phyloP scores from a whole-genome alignment of 92 coral and sea anemone species.

The Epizoanthus rinbou region DNA sequence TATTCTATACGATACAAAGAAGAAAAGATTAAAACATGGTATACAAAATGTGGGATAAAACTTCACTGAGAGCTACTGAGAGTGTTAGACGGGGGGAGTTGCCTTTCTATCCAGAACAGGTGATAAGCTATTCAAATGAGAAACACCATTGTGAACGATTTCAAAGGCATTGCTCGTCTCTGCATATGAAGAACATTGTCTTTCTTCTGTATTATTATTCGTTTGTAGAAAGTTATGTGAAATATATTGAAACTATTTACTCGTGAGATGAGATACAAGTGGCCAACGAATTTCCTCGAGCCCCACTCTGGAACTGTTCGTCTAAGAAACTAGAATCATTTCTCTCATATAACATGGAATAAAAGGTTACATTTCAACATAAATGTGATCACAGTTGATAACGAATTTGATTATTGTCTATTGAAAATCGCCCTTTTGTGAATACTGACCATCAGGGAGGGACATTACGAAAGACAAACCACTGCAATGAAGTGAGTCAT shows the following conservation, averaged over 20 bases:
- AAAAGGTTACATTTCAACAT: too few species aligned
- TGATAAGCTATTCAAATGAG: not conserved
- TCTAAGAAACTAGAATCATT: too few species aligned
- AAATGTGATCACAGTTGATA: too few species aligned
- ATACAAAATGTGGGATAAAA: not conserved
- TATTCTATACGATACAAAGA: too few species aligned
- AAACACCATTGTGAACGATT: not conserved
- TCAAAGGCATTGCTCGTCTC: not conserved
- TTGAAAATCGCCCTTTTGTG: too few species aligned
- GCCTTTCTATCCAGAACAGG: slow-evolving; percentile 8
- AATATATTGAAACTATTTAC: not conserved
- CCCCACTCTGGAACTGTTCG: too few species aligned
- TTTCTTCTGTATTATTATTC: not conserved
- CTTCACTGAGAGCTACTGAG: not conserved
- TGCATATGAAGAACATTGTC: not conserved
- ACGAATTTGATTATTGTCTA: too few species aligned
- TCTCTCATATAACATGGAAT: too few species aligned
- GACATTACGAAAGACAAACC: too few species aligned
- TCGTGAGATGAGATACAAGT: not conserved
- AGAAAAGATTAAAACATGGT: not conserved
- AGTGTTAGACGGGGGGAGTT: not conserved
- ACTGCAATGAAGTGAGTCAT: too few species aligned
- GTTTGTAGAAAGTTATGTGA: not conserved
- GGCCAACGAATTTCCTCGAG: too few species aligned
- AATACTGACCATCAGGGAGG: too few species aligned